Evolutionary conservation across 2,888 invertebrate species (phyloP), one percentile per base, ranked within the genome.

Genomic region (Temnothorax rugatulus): DNA sequence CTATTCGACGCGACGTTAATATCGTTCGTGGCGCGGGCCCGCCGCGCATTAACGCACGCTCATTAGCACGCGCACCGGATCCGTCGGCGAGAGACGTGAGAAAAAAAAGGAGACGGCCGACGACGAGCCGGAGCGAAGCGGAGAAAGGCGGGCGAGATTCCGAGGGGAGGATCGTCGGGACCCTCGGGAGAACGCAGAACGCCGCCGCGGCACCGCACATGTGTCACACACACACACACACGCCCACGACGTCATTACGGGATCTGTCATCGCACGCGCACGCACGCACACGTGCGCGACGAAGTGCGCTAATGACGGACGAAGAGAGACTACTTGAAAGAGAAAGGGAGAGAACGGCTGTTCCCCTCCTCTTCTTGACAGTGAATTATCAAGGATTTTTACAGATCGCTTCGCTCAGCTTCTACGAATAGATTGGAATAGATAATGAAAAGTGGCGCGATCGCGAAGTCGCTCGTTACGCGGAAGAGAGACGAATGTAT

Each of bases 161-260:
- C 34, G 21, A 21, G 13, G n/a, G 41, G 34, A 61, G 25, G 34
- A 47, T 50, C 21, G 38, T 63, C 73, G 44, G 15, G 29, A 75
- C 18, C 25, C 47, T 47, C 50, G 61, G 47, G n/a, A 29, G 29
- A 64, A 64, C 64, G 63, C 21, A 52, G 47, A 76, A 50, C 64
- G 21, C 34, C 34, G 21, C 21, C 64, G 44, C 64, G 41, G 11
- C 54, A 63, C 61, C 63, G 47, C 47, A 76, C 50, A 57, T 77
- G 63, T 64, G 73, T 84, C 57, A 0, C 44, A 0, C 44, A 0
- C 44, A 57, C 34, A 34, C 63, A 71, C 61, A 75, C 63, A 86
- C 88, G 88, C 86, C 88, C 83, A 74, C 88, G 77, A 34, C 75
- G 21, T 76, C 61, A 38, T 75, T 84, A 57, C 57, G 25, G 11